Conservation (phyloP, 2,113 vertebrate genomes). For the Falcunculus frontatus region DNA sequence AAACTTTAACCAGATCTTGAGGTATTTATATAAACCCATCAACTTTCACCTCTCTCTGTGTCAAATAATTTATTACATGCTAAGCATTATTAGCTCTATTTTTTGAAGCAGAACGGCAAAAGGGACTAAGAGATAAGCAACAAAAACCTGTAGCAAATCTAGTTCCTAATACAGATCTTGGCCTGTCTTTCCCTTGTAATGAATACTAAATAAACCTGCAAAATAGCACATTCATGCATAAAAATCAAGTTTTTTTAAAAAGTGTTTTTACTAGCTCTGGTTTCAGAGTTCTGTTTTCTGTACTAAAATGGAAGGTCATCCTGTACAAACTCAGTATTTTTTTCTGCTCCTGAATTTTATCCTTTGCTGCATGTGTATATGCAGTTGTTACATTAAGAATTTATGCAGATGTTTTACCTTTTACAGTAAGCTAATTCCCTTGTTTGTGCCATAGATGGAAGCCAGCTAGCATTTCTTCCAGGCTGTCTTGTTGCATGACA, state of each 20-base stretch:
- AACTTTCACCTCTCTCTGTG: not conserved
- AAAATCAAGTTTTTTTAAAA: not conserved
- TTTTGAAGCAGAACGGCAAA: not conserved
- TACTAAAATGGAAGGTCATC: slow-evolving; percentile 16
- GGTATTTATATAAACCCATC: not conserved
- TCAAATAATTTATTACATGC: not conserved
- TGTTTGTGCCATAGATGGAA: not conserved
- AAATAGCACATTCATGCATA: not conserved
- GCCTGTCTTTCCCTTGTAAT: not conserved
- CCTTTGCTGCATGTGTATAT: not conserved
- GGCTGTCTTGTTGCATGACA: not conserved
- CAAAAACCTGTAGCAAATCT: not conserved
- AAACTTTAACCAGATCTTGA: not conserved
- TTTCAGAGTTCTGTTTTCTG: slow-evolving; percentile 43
- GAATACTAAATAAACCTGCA: slow-evolving; percentile 3
- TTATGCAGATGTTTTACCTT: not conserved
- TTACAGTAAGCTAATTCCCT: not conserved
- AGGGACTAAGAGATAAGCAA: not conserved
- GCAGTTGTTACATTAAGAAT: not conserved
- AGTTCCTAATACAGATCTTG: not conserved
- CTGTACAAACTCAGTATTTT: not conserved
- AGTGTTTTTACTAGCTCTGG: slow-evolving; percentile 19
- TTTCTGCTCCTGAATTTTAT: slow-evolving; percentile 33
- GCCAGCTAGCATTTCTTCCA: not conserved
- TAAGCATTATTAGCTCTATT: not conserved